A percentile compares a stretch with the other conserved stretches of the same genome.
Evolutionary conservation across 2,888 invertebrate species (phyloP).

Genomic region (Spodoptera littoralis): DNA sequence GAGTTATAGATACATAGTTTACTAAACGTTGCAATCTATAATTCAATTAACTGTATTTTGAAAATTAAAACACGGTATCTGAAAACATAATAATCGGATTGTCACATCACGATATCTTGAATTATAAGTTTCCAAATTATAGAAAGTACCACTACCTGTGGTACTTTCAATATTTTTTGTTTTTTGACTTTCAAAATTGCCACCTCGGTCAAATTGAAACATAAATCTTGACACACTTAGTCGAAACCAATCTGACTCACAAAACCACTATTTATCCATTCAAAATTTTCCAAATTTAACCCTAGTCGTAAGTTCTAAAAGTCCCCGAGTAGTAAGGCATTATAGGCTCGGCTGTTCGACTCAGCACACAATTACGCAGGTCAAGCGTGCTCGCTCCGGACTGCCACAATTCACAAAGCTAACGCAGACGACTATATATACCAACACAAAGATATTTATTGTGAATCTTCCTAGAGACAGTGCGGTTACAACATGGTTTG

Average conservation of each 20-base stretch:
- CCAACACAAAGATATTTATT: constrained; percentile 38
- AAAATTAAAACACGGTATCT: too few relatives aligned
- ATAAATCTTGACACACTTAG: too few relatives aligned
- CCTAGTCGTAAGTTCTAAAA: constrained; percentile 65
- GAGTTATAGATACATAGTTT: too few relatives aligned
- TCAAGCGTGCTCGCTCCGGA: constrained; percentile 76
- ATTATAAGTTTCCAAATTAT: too few relatives aligned
- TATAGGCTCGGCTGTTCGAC: constrained; percentile 72
- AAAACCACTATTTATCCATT: neutral
- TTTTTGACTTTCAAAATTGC: too few relatives aligned
- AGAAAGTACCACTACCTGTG: too few relatives aligned
- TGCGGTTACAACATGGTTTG: neutral
- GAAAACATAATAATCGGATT: too few relatives aligned
- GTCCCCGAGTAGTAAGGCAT: constrained; percentile 61
- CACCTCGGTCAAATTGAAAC: too few relatives aligned
- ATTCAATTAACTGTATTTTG: too few relatives aligned
- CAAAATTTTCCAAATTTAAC: constrained; percentile 4
- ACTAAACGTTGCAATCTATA: too few relatives aligned
- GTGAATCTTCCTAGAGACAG: constrained; percentile 39
- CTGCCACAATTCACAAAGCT: constrained; percentile 67
- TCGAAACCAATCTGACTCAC: neutral
- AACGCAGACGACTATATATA: constrained; percentile 64
- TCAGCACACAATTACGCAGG: constrained; percentile 81
- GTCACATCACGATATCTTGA: too few relatives aligned
- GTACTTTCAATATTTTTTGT: too few relatives aligned